Evolutionary conservation across 2,888 invertebrate genomes (phyloP).

Genomic region (Ophioninae sp.): DNA sequence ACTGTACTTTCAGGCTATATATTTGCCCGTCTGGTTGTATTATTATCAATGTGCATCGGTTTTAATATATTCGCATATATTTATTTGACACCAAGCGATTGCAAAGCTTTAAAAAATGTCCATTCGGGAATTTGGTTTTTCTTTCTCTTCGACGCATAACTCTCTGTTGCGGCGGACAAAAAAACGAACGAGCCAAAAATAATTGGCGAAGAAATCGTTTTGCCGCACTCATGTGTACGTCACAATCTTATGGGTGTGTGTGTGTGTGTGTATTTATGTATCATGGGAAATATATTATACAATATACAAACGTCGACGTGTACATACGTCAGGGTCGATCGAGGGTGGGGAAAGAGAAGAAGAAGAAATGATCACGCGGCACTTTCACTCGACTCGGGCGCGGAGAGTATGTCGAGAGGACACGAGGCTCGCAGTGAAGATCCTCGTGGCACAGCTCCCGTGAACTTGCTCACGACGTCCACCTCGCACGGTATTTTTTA

Average conservation of each 20-base stretch:
- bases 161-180: constrained; percentile 22
- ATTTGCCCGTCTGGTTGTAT: background rate
- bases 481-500: constrained; percentile 32
- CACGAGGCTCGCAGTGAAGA: constrained; percentile 50
- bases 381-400: constrained; percentile 73
- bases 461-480: constrained; percentile 73
- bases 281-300: background rate
- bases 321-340: constrained; percentile 36
- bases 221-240: background rate
- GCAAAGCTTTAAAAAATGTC: constrained; percentile 31
- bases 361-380: constrained; percentile 60
- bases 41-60: background rate
- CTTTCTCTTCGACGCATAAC: constrained; percentile 37
- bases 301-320: background rate
- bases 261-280: background rate
- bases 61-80: background rate
- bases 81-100: constrained; percentile 54
- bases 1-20: constrained; percentile 8
- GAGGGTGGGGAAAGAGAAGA: constrained; percentile 41
- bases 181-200: constrained; percentile 15
- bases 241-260: no score
- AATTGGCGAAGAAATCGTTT: constrained; percentile 39
- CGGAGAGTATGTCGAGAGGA: constrained; percentile 74
- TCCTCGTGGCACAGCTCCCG: constrained; percentile 68
- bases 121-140: constrained; percentile 31